A percentile compares a stretch with the other conserved stretches of the same genome.
phyloP scores from a whole-genome alignment of 2,797 vertebrate genomes.

The Cyclopterus lumpus region DNA sequence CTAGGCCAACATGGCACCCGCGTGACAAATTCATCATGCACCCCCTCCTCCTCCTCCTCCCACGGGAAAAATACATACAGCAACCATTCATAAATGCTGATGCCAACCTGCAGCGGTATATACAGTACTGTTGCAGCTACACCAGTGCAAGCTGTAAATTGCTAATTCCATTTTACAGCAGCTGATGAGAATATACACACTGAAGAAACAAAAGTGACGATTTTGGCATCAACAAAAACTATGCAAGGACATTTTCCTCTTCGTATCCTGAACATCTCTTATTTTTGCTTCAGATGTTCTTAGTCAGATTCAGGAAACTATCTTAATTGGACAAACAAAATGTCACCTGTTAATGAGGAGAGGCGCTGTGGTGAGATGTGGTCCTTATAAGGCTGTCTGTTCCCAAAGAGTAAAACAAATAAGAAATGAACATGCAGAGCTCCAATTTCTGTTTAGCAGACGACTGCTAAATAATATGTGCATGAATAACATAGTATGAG shows the following conservation, averaged over 20 bases:
- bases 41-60: slow-evolving; percentile 20
- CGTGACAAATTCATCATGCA: slow-evolving; percentile 67
- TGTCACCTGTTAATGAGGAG: not conserved
- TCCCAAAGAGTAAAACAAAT: not conserved
- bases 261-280: not conserved
- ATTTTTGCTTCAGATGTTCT: not conserved
- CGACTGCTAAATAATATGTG: not conserved
- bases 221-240: not conserved
- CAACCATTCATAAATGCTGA: slow-evolving; percentile 63
- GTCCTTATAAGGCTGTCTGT: not conserved
- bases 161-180: slow-evolving; percentile 28
- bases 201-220: not conserved
- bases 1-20: slow-evolving; percentile 72
- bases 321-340: not conserved
- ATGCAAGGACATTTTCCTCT: not conserved
- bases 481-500: not conserved
- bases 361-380: not conserved
- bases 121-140: slow-evolving; percentile 4
- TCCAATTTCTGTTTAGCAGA: not conserved
- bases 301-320: not conserved
- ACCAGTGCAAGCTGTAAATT: slow-evolving; percentile 8
- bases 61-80: slow-evolving; percentile 46
- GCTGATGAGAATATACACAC: slow-evolving; percentile 25
- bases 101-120: slow-evolving; percentile 47
- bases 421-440: not conserved